Conservation (phyloP, 2,888 invertebrate species). For the Euspilapteryx auroguttella region DNA sequence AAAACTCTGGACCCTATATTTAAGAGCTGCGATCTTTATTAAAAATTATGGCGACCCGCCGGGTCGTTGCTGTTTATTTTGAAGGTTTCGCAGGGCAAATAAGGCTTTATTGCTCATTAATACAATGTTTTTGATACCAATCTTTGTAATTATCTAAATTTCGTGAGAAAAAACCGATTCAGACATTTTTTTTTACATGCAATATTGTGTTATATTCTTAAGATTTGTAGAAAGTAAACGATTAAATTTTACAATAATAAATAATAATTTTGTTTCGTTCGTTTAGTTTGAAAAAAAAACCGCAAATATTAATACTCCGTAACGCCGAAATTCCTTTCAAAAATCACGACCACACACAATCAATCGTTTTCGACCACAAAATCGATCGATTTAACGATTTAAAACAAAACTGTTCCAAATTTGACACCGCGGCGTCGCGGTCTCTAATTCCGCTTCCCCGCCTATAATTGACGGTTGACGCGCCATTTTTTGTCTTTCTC, state of each 20-base stretch:
- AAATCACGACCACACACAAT: slow-evolving; percentile 51
- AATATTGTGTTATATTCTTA: too few relatives aligned
- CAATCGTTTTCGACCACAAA: slow-evolving; percentile 25
- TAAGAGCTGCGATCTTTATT: slow-evolving; percentile 25
- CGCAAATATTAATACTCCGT: slow-evolving; percentile 48
- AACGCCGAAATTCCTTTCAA: slow-evolving; percentile 19
- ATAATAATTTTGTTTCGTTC: neutral
- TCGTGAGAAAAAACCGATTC: too few relatives aligned
- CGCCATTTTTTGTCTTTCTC: slow-evolving; percentile 29
- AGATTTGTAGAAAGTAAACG: too few relatives aligned
- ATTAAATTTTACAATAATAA: too few relatives aligned
- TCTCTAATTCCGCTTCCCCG: slow-evolving; percentile 59
- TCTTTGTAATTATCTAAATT: too few relatives aligned
- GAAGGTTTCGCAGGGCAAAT: too few relatives aligned
- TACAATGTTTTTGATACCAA: too few relatives aligned
- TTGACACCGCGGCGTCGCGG: slow-evolving; percentile 42
- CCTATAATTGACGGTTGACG: slow-evolving; percentile 58
- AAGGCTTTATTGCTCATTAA: too few relatives aligned
- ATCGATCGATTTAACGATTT: slow-evolving; percentile 57
- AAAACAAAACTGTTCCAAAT: slow-evolving; percentile 57
- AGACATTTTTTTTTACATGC: too few relatives aligned
- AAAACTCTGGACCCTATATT: slow-evolving; percentile 31
- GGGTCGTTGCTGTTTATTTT: neutral
- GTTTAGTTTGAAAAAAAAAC: slow-evolving; percentile 2
- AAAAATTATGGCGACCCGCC: slow-evolving; percentile 21